A percentile compares a stretch with the other conserved stretches of the same genome.
phyloP scores from a whole-genome alignment of 2,888 invertebrate species.

The Abrostola tripartita region DNA sequence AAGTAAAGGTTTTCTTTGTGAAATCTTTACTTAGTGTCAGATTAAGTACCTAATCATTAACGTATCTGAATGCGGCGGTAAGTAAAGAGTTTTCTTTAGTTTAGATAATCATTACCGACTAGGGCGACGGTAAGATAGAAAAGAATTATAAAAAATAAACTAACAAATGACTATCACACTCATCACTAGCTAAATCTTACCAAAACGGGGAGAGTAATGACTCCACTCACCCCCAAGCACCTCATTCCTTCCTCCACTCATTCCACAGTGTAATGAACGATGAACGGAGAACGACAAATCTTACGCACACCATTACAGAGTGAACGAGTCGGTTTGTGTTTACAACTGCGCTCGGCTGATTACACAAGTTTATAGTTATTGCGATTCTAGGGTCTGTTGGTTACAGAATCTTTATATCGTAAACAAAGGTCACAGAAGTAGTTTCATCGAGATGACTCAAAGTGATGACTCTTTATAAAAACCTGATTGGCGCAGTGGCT shows the following conservation, averaged over 20 bases:
- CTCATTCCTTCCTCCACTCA: neutral
- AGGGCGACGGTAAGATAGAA: too few relatives aligned
- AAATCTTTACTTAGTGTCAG: too few relatives aligned
- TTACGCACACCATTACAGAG: conserved; percentile 27
- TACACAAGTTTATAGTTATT: conserved; percentile 36
- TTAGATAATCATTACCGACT: too few relatives aligned
- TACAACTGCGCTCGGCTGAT: conserved; percentile 26
- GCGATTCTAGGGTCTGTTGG: conserved; percentile 26
- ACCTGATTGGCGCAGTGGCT: too few relatives aligned
- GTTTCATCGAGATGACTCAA: too few relatives aligned
- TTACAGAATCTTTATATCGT: conserved; percentile 14
- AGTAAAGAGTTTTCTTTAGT: too few relatives aligned
- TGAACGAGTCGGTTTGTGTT: conserved; percentile 24
- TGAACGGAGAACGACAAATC: conserved; percentile 18
- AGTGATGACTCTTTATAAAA: too few relatives aligned
- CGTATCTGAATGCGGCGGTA: too few relatives aligned
- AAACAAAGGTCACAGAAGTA: neutral
- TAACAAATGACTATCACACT: neutral
- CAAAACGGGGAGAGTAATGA: conserved; percentile 12
- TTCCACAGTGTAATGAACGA: conserved; percentile 21
- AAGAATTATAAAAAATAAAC: neutral
- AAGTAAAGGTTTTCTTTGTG: too few relatives aligned
- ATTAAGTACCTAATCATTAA: too few relatives aligned
- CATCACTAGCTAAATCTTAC: neutral
- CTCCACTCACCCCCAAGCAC: neutral